A percentile compares a stretch with the other conserved stretches of the same genome.
These are phyloP conservation scores for Entomobrya multifasciata DNA, from an alignment of 2,888 invertebrate species.

Conservation along the genomic window DNA sequence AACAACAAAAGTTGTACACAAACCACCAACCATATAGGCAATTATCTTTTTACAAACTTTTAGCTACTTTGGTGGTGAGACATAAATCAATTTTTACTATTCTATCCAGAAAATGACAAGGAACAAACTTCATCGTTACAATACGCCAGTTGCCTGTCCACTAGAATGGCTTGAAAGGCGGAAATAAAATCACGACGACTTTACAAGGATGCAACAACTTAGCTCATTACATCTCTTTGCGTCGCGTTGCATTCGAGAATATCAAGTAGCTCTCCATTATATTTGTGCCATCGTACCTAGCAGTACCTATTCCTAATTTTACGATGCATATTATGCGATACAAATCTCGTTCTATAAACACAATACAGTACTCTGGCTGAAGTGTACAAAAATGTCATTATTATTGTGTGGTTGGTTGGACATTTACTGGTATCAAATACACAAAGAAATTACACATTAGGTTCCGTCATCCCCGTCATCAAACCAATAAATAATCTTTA, in stretches of 20 bases:
- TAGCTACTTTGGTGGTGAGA: background rate
- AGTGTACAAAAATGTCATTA: slow-evolving; percentile 50
- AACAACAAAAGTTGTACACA: background rate
- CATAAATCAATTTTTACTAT: slow-evolving; percentile 41
- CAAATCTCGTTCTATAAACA: too few species aligned
- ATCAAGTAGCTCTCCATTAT: background rate
- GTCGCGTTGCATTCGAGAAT: background rate
- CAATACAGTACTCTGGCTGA: background rate
- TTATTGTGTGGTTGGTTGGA: slow-evolving; percentile 35
- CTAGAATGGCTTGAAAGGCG: slow-evolving; percentile 73
- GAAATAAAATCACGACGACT: slow-evolving; percentile 77
- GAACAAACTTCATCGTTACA: slow-evolving; percentile 34
- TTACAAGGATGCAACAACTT: slow-evolving; percentile 75
- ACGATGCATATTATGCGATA: too few species aligned
- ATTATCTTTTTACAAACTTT: too few species aligned
- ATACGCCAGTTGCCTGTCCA: slow-evolving; percentile 47
- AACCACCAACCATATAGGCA: too few species aligned
- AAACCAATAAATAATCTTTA: slow-evolving; percentile 32
- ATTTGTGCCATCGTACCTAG: background rate
- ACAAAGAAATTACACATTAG: slow-evolving; percentile 22
- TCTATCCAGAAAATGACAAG: slow-evolving; percentile 51
- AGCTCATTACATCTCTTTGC: slow-evolving; percentile 43
- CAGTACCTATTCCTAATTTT: background rate
- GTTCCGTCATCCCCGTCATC: slow-evolving; percentile 24
- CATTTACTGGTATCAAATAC: slow-evolving; percentile 31